Evolutionary conservation across 1,140 invertebrate genomes (phyloP).

Genomic region (Gonatopus flavifemur): DNA sequence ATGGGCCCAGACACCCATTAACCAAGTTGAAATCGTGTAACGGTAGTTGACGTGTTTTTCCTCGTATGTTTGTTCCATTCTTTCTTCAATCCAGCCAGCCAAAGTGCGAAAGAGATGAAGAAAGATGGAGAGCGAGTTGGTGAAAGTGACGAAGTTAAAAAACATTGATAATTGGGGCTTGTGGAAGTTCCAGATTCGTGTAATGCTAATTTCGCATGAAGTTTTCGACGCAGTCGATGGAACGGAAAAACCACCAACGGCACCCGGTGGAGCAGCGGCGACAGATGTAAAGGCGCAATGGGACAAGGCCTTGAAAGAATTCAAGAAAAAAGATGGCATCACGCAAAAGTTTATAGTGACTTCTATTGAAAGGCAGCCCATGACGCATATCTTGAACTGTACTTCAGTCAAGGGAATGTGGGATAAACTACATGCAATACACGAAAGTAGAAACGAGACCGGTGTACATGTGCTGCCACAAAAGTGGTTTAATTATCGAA

Average conservation of each 20-base stretch:
- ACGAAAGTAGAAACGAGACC: slow-evolving; percentile 19
- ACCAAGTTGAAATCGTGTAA: too few species aligned
- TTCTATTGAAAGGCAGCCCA: slow-evolving; percentile 27
- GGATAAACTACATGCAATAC: slow-evolving; percentile 22
- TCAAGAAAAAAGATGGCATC: slow-evolving; percentile 20
- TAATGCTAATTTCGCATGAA: slow-evolving; percentile 16
- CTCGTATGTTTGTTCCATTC: too few species aligned
- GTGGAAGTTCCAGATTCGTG: slow-evolving; percentile 28
- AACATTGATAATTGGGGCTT: slow-evolving; percentile 16
- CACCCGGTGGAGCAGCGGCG: not conserved
- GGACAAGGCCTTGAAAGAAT: slow-evolving; percentile 9
- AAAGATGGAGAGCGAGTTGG: slow-evolving; percentile 10
- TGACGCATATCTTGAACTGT: slow-evolving; percentile 32
- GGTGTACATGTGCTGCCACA: slow-evolving; percentile 14
- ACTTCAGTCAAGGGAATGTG: slow-evolving; percentile 25
- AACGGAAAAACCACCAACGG: not conserved
- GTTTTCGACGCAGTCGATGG: slow-evolving; percentile 11
- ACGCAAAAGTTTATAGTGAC: slow-evolving; percentile 32
- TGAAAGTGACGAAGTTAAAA: slow-evolving; percentile 13
- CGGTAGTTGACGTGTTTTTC: too few species aligned
- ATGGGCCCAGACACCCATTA: too few species aligned
- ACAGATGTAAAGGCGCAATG: not conserved
- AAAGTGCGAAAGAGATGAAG: slow-evolving; percentile 4
- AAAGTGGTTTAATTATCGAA: slow-evolving; percentile 17
- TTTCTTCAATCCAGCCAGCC: too few species aligned